These are phyloP conservation scores for Pyrocoelia pectoralis DNA, from an alignment of 2,888 invertebrate species.

Conservation along the genomic window DNA sequence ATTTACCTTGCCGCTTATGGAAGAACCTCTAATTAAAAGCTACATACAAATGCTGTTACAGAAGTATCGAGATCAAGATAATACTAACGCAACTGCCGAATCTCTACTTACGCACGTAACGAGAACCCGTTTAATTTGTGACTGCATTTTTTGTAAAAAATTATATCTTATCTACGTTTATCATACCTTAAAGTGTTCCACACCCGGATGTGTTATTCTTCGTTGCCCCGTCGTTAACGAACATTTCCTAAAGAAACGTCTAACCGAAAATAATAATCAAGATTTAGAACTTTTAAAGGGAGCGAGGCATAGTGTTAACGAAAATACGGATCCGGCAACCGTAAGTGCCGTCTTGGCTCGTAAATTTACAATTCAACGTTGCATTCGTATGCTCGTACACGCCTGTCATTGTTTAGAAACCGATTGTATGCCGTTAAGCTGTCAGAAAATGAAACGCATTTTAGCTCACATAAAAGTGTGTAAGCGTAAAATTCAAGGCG, in stretches of 20 bases:
- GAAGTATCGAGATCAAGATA: neutral
- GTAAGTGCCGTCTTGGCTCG: neutral
- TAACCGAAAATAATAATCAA: neutral
- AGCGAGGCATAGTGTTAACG: neutral
- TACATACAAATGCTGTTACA: neutral
- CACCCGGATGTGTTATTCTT: neutral
- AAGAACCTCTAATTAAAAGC: neutral
- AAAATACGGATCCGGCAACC: neutral
- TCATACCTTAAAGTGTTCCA: conserved; percentile 10
- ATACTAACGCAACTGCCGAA: neutral
- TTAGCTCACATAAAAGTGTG: conserved; percentile 17
- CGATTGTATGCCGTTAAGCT: conserved; percentile 17
- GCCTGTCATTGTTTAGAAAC: conserved; percentile 12
- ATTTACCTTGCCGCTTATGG: neutral
- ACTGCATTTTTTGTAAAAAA: conserved; percentile 15
- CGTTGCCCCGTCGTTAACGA: conserved; percentile 6
- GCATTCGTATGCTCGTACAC: conserved; percentile 19
- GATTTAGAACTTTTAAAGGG: neutral
- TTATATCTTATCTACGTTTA: conserved; percentile 4
- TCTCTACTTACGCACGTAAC: neutral
- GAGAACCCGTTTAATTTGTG: conserved; percentile 5
- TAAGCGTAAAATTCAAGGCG: conserved; percentile 11
- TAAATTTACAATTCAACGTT: conserved; percentile 16
- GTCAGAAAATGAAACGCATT: conserved; percentile 19
- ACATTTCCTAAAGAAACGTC: neutral